Conservation (phyloP, 1,140 invertebrate species). For the Drosophila sproati region DNA sequence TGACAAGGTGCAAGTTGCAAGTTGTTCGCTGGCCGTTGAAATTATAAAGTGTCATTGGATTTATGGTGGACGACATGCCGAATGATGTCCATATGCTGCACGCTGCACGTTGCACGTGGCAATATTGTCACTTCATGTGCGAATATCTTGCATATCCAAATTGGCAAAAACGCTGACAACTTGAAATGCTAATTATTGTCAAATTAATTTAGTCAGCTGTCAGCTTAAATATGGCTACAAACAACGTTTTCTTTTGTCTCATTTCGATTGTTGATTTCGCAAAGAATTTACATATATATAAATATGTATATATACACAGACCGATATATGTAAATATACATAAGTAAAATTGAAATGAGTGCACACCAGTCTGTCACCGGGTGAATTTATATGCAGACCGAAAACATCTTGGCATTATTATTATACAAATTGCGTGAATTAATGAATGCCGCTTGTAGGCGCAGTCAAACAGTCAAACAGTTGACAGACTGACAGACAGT, state of each 20-base stretch:
- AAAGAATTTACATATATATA: slow-evolving; percentile 39
- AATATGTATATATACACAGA: neutral
- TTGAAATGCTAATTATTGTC: slow-evolving; percentile 85
- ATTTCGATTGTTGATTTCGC: slow-evolving; percentile 38
- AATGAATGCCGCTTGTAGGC: slow-evolving; percentile 75
- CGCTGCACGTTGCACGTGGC: neutral
- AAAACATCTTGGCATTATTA: slow-evolving; percentile 31
- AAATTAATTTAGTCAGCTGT: slow-evolving; percentile 84
- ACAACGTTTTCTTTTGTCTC: slow-evolving; percentile 15
- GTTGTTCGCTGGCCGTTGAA: slow-evolving; percentile 41
- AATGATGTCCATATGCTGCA: neutral
- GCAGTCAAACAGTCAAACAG: slow-evolving; percentile 59
- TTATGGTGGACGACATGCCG: slow-evolving; percentile 52
- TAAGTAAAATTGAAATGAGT: slow-evolving; percentile 54
- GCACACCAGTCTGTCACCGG: slow-evolving; percentile 53
- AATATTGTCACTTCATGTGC: slow-evolving; percentile 1
- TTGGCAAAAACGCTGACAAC: slow-evolving; percentile 83
- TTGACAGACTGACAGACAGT: slow-evolving; percentile 71
- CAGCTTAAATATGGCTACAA: slow-evolving; percentile 74
- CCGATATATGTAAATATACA: neutral
- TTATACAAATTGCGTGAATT: slow-evolving; percentile 66
- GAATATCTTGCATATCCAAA: slow-evolving; percentile 29
- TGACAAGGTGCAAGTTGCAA: slow-evolving; percentile 50
- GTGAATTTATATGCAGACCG: slow-evolving; percentile 40
- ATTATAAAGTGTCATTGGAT: slow-evolving; percentile 75